Percentiles rank a stretch among this genome's conserved stretches.
phyloP scores from a whole-genome alignment of 2,888 invertebrate genomes.

The Sycophila texana region DNA sequence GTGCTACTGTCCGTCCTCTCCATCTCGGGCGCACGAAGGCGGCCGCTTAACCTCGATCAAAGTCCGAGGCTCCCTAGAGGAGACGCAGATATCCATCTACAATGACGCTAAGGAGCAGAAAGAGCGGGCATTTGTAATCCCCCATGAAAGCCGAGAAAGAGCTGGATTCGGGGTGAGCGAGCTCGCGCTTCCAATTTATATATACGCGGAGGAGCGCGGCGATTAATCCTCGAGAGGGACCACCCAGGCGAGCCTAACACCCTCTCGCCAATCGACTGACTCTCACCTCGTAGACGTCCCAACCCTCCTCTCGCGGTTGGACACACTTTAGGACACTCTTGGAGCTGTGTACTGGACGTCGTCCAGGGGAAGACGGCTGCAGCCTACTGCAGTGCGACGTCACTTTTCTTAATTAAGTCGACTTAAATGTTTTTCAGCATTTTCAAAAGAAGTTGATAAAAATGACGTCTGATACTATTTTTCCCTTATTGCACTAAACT shows the following conservation, averaged over 20 bases:
- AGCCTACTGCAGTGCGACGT: background rate
- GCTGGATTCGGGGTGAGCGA: slow-evolving; percentile 51
- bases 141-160: slow-evolving; percentile 64
- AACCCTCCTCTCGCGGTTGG: slow-evolving; percentile 12
- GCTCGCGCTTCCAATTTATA: slow-evolving; percentile 69
- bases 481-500: too few relatives aligned
- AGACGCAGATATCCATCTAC: slow-evolving; percentile 71
- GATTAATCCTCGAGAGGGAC: slow-evolving; percentile 74
- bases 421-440: too few relatives aligned
- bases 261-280: slow-evolving; percentile 66
- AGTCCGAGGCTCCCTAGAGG: slow-evolving; percentile 59
- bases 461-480: too few relatives aligned
- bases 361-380: background rate
- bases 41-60: slow-evolving; percentile 65
- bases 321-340: background rate
- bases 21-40: background rate
- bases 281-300: slow-evolving; percentile 61
- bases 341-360: background rate
- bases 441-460: too few relatives aligned
- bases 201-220: slow-evolving; percentile 69
- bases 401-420: too few relatives aligned
- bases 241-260: slow-evolving; percentile 74
- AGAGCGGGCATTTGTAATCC: slow-evolving; percentile 72
- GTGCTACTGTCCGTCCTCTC: slow-evolving; percentile 47
- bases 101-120: slow-evolving; percentile 70